Base-by-base conservation (phyloP, 64 coral and sea anemone genomes). In the Anthopleura sola region DNA sequence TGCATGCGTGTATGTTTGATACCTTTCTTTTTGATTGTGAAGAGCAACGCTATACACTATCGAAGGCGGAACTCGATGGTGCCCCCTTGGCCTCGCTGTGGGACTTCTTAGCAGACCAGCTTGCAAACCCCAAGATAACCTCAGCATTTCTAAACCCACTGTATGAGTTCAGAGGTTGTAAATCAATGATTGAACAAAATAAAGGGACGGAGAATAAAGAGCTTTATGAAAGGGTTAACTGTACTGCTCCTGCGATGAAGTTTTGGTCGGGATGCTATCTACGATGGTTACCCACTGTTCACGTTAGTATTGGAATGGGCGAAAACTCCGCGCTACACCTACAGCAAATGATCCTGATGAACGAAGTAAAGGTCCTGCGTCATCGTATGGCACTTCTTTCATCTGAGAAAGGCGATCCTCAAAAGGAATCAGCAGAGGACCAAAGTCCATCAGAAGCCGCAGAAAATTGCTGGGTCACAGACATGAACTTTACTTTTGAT, bases 271-370 rank as follows among this genome's bases (percentile, higher is more conserved):
- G 93, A 20, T 94, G 90, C 80, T 99, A 90, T 58, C 85, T 99
- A 1, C 78, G 97, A 53, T 99, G 97, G 97, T 85, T 99, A 20
- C 97, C 97, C 24, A 78, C 88, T 9, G 97, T 94, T 38, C 93
- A 99, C 47, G 89, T 95, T 8, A 99, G 93, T 74, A 84, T 88
- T 47, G 97, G 97, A 0, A 85, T 91, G 80, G 97, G 97, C 26
- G 93, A 95, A 60, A 95, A 94, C 75, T 94, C 93, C 3, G 94
- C 97, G 0, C 85, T 48, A 3, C 92, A 99, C 82, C 60, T 95
- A 7, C 97, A 99, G 80, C 97, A 99, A 23, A 94, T 99, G 97
- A 92, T 99, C 77, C 36, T 99, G 20, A 89, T 95, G 68, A 99
- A 88, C 53, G 92, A 99, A 87, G 74, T 99, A 13, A 92, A 87